Evolutionary conservation across 2,113 vertebrate genomes (phyloP).

Genomic region (Carassius auratus): DNA sequence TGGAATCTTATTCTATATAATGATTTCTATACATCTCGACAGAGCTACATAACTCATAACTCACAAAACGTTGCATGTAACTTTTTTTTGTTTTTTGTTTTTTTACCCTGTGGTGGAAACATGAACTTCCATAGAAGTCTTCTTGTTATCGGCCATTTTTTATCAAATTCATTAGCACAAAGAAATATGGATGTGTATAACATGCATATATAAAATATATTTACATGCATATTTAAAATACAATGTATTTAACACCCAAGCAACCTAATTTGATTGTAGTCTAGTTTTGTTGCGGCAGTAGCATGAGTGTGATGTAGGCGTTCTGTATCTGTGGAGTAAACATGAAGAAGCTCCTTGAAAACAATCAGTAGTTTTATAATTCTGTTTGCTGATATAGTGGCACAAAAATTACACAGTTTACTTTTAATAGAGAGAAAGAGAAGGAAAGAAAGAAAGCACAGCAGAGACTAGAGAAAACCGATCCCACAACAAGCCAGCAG

Average conservation of each 20-base stretch:
- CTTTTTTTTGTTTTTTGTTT: too few relatives aligned
- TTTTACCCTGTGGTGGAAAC: too few relatives aligned
- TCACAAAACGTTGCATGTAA: neutral
- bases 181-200: neutral
- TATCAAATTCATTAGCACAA: neutral
- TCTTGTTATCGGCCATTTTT: neutral
- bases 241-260: neutral
- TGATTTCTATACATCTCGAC: neutral
- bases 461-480: neutral
- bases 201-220: neutral
- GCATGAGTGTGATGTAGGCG: neutral
- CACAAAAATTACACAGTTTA: constrained; percentile 16
- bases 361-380: neutral
- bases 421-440: neutral
- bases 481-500: constrained; percentile 13
- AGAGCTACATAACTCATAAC: neutral
- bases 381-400: neutral
- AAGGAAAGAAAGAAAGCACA: neutral
- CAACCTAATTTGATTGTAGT: neutral
- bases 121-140: neutral
- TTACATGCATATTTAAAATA: neutral
- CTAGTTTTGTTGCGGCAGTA: neutral
- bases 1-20: too few relatives aligned
- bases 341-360: neutral
- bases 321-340: neutral